A percentile compares a stretch with the other conserved stretches of the same genome.
Conservation (phyloP, 2,888 invertebrate genomes). For the Galeopsomyia nigrocyanea region DNA sequence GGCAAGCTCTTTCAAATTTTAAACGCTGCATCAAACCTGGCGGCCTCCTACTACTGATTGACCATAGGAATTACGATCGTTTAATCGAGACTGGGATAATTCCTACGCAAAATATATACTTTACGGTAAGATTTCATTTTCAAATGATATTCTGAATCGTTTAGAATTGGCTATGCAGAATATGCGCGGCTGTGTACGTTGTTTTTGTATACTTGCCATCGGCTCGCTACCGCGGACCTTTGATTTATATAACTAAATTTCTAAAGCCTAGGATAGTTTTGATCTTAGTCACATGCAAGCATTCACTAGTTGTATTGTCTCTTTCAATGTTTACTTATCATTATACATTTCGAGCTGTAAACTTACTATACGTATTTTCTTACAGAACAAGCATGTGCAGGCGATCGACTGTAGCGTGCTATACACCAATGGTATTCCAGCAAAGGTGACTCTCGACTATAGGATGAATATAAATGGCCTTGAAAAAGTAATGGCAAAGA, state of each 20-base stretch:
- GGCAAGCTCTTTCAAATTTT: conserved; percentile 83
- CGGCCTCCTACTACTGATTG: conserved; percentile 86
- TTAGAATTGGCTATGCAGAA: too few species aligned
- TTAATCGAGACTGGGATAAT: conserved; percentile 83
- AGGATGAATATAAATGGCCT: conserved; percentile 71
- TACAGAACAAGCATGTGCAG: conserved; percentile 83
- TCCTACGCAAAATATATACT: conserved; percentile 88
- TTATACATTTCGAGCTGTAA: too few species aligned
- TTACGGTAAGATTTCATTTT: conserved; percentile 83
- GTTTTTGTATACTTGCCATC: too few species aligned
- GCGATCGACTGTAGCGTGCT: conserved; percentile 89
- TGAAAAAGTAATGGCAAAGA: conserved; percentile 60
- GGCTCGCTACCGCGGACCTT: too few species aligned
- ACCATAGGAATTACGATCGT: conserved; percentile 90
- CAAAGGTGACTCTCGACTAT: conserved; percentile 87
- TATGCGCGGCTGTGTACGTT: too few species aligned
- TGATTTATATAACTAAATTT: too few species aligned
- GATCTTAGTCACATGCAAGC: too few species aligned
- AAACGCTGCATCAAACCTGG: conserved; percentile 87
- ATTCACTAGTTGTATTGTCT: too few species aligned
- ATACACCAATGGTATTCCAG: conserved; percentile 82
- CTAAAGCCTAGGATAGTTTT: too few species aligned
- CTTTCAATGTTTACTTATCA: too few species aligned
- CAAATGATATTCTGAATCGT: too few species aligned
- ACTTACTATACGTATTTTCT: too few species aligned